Conservation (phyloP, 2,113 vertebrate species). For the Pristiophorus japonicus region DNA sequence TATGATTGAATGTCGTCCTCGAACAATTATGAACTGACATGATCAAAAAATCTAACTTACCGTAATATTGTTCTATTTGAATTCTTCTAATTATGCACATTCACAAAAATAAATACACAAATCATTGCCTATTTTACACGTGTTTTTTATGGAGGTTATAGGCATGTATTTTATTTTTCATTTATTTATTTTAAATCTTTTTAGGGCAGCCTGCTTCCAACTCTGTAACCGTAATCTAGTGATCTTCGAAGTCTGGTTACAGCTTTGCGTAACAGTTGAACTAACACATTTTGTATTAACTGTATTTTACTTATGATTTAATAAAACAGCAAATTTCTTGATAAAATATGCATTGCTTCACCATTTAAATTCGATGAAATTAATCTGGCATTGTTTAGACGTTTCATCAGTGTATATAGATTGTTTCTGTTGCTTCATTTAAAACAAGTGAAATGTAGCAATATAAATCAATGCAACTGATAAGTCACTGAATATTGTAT, state of each 20-base stretch:
- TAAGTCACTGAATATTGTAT: background rate
- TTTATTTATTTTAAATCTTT: background rate
- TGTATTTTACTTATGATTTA: background rate
- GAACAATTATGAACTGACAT: background rate
- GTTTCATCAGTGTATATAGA: too few relatives aligned
- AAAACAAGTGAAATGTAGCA: background rate
- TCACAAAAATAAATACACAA: background rate
- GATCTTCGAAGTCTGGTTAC: background rate
- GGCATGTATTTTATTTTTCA: background rate
- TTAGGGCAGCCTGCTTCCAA: background rate
- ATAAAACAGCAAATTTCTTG: background rate
- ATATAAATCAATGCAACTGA: background rate
- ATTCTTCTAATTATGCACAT: background rate
- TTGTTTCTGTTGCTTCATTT: background rate
- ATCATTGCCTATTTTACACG: background rate
- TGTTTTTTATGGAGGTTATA: too few relatives aligned
- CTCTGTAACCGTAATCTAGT: background rate
- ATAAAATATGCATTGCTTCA: slow-evolving; percentile 17
- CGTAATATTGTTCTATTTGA: background rate
- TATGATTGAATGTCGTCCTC: background rate
- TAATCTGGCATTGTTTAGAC: background rate
- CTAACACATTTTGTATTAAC: background rate
- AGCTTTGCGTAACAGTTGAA: background rate
- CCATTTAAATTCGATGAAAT: slow-evolving; percentile 8
- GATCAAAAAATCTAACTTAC: background rate